Evolutionary conservation across 2,888 invertebrate species (phyloP).

Genomic region (Conistra vaccinii): DNA sequence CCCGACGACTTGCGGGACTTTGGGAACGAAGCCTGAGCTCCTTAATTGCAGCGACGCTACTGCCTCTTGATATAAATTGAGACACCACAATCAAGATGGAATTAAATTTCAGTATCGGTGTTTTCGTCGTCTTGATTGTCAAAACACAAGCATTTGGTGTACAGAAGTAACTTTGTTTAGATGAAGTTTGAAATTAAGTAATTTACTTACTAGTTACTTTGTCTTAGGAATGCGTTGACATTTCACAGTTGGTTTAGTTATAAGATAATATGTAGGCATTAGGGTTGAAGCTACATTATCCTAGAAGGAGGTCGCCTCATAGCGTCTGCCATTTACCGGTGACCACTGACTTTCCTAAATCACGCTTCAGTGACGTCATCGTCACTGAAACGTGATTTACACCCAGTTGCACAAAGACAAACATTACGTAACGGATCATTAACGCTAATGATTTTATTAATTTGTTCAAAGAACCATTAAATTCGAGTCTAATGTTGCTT

Average conservation of each 20-base stretch:
- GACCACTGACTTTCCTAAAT: no score
- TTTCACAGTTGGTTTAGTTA: conserved; percentile 15
- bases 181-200: conserved; percentile 46
- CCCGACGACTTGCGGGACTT: conserved; percentile 66
- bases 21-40: conserved; percentile 63
- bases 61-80: conserved; percentile 65
- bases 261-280: neutral
- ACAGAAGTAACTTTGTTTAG: conserved; percentile 47
- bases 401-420: no score
- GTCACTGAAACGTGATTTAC: neutral
- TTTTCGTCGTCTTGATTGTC: conserved; percentile 59
- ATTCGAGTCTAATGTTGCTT: no score
- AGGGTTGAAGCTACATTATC: neutral
- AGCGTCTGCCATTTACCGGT: no score
- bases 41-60: conserved; percentile 67
- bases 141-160: conserved; percentile 52
- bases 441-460: no score
- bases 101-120: conserved; percentile 65
- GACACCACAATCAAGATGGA: conserved; percentile 65
- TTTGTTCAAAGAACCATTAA: no score
- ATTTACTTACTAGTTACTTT: conserved; percentile 46
- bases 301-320: neutral
- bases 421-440: no score
- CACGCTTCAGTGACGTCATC: no score
- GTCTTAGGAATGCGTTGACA: conserved; percentile 16